A percentile compares a stretch with the other conserved stretches of the same genome.
phyloP scores from a whole-genome alignment of 2,888 invertebrate genomes.

The Gymnoscelis rufifasciata region DNA sequence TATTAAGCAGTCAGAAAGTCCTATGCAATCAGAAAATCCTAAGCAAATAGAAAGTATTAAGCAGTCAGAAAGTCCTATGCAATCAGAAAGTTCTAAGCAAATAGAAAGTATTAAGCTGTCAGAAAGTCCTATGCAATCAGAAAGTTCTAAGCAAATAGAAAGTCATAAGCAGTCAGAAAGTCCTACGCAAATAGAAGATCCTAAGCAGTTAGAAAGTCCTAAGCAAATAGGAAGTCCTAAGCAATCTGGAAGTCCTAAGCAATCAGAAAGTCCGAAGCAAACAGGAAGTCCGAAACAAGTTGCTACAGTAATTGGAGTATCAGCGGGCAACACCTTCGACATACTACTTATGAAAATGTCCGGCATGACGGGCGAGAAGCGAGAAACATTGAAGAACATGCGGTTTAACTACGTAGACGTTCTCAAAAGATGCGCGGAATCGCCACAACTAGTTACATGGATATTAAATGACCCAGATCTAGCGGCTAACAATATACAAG shows the following conservation, averaged over 20 bases:
- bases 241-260: conserved; percentile 36
- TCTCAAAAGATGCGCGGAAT: conserved; percentile 56
- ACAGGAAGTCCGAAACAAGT: conserved; percentile 46
- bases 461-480: conserved; percentile 55
- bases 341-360: conserved; percentile 61
- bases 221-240: conserved; percentile 29
- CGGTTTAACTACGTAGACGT: conserved; percentile 66
- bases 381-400: conserved; percentile 51
- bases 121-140: too few species aligned
- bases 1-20: too few species aligned
- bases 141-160: conserved; percentile 51
- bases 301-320: conserved; percentile 49
- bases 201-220: conserved; percentile 36
- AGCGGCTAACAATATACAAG: conserved; percentile 58
- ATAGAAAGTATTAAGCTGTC: too few species aligned
- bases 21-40: conserved; percentile 12
- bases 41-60: conserved; percentile 59
- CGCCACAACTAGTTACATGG: conserved; percentile 55
- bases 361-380: conserved; percentile 55
- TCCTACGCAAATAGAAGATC: conserved; percentile 10
- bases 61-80: too few species aligned
- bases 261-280: too few species aligned
- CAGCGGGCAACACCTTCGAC: conserved; percentile 59
- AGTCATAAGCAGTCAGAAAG: too few species aligned
- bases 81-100: conserved; percentile 39